Base-by-base conservation (phyloP, 1,140 invertebrate genomes). In the Magallana angulata region DNA sequence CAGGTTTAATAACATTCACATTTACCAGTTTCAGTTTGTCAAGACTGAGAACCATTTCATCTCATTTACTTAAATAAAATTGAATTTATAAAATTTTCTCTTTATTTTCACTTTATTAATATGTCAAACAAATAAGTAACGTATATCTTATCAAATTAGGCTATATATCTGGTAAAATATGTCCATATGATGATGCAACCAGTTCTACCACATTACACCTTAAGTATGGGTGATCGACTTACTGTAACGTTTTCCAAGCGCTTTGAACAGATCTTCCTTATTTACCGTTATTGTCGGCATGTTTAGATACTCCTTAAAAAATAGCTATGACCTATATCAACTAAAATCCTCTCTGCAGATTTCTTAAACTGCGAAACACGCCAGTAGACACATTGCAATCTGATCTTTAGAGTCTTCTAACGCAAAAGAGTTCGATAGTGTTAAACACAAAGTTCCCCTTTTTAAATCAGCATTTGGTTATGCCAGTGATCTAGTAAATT, bases 191-290 rank as follows among this genome's bases (percentile, higher is more conserved):
- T 76, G 68, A 76, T 76, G 68, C 68, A 76, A 71, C 16, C n/a
- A 24, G 18, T 24, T 24, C 18, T 7, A 48, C 36, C 36, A 48
- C 5, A 48, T 4, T 2, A 2, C 2, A 2, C 24, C 64, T 8
- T 24, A 3, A 30, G 1, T 9, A 24, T 76, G 68, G 1, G 11
- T 24, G 30, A 30, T 81, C n/a, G 16, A 86, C 76, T 82, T 82
- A 86, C 85, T 86, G 58, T 86, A 86, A 36, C 48, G 30, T 82
- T 48, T 86, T 59, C 85, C 85, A 36, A 86, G 76, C n/a, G 56
- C 80, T 86, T 82, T 86, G 57, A 86, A 86, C 68, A 86, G 30
- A 62, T 86, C 85, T 48, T 86, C 85, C 76, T 86, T 86, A 56
- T 86, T 82, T 18, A 86, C 76, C 36, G 68, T 59, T 62, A 86